Conservation (phyloP, 2,888 invertebrate genomes). For the Epinotia demarniana region DNA sequence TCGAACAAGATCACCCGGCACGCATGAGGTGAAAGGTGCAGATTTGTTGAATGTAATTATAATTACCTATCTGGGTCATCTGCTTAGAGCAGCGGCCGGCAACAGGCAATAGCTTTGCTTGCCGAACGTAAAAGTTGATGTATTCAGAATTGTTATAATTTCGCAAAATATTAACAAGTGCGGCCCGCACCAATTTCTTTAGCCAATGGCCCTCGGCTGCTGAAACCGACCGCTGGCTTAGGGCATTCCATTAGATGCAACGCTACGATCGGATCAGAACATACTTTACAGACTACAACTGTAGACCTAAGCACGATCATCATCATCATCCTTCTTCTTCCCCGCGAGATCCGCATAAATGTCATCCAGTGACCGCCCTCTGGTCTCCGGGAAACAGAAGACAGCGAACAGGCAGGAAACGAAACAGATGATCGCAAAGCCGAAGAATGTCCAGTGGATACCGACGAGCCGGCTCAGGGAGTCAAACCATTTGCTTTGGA, state of each 20-base stretch:
- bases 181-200: too few relatives aligned
- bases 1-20: too few relatives aligned
- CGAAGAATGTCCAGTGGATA: constrained; percentile 77
- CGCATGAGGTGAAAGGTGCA: too few relatives aligned
- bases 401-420: constrained; percentile 69
- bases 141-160: too few relatives aligned
- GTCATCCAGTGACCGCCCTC: constrained; percentile 71
- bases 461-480: constrained; percentile 69
- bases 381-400: constrained; percentile 73
- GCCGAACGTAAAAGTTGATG: too few relatives aligned
- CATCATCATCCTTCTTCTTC: constrained; percentile 53
- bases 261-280: background rate
- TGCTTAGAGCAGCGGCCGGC: too few relatives aligned
- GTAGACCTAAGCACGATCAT: background rate
- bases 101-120: too few relatives aligned
- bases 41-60: too few relatives aligned
- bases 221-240: too few relatives aligned
- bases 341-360: constrained; percentile 71
- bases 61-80: too few relatives aligned
- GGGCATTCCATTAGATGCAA: background rate
- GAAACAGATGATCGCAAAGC: constrained; percentile 73
- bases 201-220: too few relatives aligned
- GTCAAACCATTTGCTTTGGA: constrained; percentile 79
- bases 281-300: background rate
- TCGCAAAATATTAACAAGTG: too few relatives aligned